A percentile compares a stretch with the other conserved stretches of the same genome.
Evolutionary conservation across 2,888 invertebrate species (phyloP).

Genomic region (Adelphocoris suturalis): DNA sequence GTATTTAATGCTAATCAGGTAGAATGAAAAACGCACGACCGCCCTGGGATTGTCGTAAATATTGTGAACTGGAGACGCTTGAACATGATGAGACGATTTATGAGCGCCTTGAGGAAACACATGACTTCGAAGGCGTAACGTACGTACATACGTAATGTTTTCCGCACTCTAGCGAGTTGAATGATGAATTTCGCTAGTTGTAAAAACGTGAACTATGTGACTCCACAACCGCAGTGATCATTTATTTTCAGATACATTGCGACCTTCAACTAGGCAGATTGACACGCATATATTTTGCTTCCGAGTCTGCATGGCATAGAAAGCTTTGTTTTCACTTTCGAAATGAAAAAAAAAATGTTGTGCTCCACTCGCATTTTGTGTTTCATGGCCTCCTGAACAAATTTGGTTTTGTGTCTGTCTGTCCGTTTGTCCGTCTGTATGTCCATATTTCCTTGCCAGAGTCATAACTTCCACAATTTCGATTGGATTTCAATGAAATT

Average conservation of each 20-base stretch:
- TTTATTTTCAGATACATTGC: neutral
- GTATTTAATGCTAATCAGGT: conserved; percentile 31
- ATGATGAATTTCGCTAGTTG: neutral
- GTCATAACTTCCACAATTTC: no score
- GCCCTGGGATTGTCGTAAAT: conserved; percentile 35
- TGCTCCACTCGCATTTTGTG: no score
- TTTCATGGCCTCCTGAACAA: no score
- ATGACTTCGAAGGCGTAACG: neutral
- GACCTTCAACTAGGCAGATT: no score
- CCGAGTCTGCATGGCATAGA: no score
- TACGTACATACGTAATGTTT: conserved; percentile 21
- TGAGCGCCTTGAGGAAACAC: neutral
- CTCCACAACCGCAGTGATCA: neutral
- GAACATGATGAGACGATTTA: conserved; percentile 11
- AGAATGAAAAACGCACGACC: conserved; percentile 32
- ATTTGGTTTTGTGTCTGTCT: no score
- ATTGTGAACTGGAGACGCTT: neutral
- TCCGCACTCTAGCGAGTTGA: neutral
- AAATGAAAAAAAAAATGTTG: no score
- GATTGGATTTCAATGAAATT: no score
- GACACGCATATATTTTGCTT: no score
- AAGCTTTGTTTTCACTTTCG: no score
- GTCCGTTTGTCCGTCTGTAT: no score
- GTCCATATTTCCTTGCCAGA: no score
- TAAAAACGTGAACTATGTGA: neutral